Evolutionary conservation across 2,113 vertebrate genomes (phyloP), one percentile per base, ranked within the genome.

Genomic region (Rallus limicola): DNA sequence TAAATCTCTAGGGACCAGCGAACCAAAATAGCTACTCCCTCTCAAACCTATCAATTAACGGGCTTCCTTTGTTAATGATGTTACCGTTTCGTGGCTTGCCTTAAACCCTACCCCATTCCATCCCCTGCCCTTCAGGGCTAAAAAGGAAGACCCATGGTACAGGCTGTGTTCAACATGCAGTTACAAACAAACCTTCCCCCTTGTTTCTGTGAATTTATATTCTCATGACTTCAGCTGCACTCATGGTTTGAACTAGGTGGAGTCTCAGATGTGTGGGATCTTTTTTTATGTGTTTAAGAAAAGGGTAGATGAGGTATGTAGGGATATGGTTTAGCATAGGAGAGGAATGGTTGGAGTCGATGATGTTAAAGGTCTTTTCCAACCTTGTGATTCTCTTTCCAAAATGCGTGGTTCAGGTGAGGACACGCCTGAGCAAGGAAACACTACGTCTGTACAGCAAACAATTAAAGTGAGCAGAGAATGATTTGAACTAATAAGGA

Each of bases 1-100:
- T 95, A 95, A 97, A 94, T 95, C 94, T 64, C 46, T 82, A 63
- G 79, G 76, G 90, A 88, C 74, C 71, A 71, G 55, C 50, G 82
- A 92, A 77, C 91, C 70, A 86, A 96, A 88, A 94, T 34, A 95
- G 89, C 60, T 58, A 7, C 63, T 93, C 60, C 71, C 40, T 83
- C 77, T 89, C 95, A 88, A 93, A 67, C n/a, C 52, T 38, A 79
- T 93, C 81, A 42, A 28, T 94, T 91, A 95, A 52, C 74, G 34
- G 31, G n/a, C 52, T 82, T 82, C 74, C 65, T 76, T 64, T 40
- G 36, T 86, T 94, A 86, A 88, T 11, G 58, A 84, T 53, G 76
- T 55, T 56, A 76, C 23, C 46, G 38, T 58, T 80, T 62, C 52
- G 16, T 25, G 33, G 69, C 26, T 67, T 64, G 67, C 53, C 87